Base-by-base conservation (phyloP, 1,140 invertebrate genomes). In the Atta cephalotes region DNA sequence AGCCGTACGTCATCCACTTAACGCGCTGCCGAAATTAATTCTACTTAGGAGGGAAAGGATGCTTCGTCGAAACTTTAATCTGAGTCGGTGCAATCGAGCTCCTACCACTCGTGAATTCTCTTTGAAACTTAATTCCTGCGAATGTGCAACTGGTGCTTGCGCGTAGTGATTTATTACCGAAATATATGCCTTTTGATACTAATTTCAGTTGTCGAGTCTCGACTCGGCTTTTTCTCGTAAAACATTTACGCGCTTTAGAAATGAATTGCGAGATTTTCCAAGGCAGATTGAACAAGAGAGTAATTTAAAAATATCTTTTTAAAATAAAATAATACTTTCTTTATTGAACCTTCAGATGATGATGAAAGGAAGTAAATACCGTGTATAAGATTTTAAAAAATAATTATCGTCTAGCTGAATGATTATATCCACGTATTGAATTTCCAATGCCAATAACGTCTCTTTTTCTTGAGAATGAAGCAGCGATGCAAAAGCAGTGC, bases 171-270 rank as follows among this genome's bases (percentile, higher is more conserved):
- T 84, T 74, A 84, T 70, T 45, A 39, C 3, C 80, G 58, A 84
- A 76, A 84, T 84, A 74, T 84, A 84, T 84, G 80, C 70, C n/a
- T 84, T 84, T 84, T 84, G 70, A 76, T 84, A 84, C 39, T 74
- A 74, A 82, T 82, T 84, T 12, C 70, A 62, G 53, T 84, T 84
- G 80, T 35, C 80, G 70, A 49, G 3, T 49, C 14, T 16, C 28
- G 18, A 28, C 14, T 45, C 56, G 18, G n/a, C 21, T 49, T 62
- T 31, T 49, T 72, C 28, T 16, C 18, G 18, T 39, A 1, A 74
- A 72, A 74, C 18, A 74, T 60, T 74, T 31, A 31, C 14, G 25
- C n/a, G 9, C 35, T 25, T 56, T 25, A 31, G 6, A 51, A 31
- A 18, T 49, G 45, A 16, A 12, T 18, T n/a, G 10, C 39, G 45